A percentile compares a stretch with the other conserved stretches of the same genome.
Conservation (phyloP, 2,113 vertebrate species). For the Aramus guarauna region DNA sequence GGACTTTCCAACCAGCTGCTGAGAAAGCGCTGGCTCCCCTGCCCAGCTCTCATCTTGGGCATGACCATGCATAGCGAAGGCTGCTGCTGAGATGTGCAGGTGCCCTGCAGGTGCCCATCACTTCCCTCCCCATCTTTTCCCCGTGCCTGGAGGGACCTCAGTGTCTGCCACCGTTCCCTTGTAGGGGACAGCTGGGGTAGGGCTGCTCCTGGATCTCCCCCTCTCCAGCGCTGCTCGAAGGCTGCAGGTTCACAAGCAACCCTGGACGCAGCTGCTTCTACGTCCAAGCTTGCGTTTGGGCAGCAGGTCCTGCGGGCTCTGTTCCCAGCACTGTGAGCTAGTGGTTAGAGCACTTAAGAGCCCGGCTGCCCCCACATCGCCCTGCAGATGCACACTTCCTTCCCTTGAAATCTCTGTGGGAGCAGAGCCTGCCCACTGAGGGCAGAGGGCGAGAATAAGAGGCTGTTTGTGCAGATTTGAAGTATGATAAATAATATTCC, state of each 20-base stretch:
- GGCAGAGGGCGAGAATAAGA: slow-evolving; percentile 34
- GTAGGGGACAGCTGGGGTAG: fast-evolving
- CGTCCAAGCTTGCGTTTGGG: not conserved
- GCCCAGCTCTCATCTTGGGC: not conserved
- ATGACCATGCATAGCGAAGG: not conserved
- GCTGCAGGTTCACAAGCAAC: not conserved
- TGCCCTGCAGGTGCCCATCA: not conserved
- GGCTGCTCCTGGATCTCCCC: not conserved
- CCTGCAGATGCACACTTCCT: slow-evolving; percentile 60
- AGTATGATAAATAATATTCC: not conserved
- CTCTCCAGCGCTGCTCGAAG: not conserved
- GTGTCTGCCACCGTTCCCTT: not conserved
- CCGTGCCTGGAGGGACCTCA: not conserved
- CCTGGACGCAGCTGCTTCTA: not conserved
- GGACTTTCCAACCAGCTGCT: not conserved
- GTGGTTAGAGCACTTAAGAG: slow-evolving; percentile 46
- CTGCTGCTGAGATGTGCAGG: not conserved
- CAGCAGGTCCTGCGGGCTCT: not conserved
- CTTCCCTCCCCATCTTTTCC: not conserved
- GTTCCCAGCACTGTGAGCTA: slow-evolving; percentile 18
- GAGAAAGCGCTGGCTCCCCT: not conserved
- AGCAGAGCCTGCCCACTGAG: slow-evolving; percentile 29
- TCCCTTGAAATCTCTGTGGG: slow-evolving; percentile 41
- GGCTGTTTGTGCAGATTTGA: slow-evolving; percentile 11
- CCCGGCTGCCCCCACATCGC: slow-evolving; percentile 20